These are phyloP conservation scores for Euclidia mi DNA, from an alignment of 2,888 invertebrate genomes.

Conservation along the genomic window DNA sequence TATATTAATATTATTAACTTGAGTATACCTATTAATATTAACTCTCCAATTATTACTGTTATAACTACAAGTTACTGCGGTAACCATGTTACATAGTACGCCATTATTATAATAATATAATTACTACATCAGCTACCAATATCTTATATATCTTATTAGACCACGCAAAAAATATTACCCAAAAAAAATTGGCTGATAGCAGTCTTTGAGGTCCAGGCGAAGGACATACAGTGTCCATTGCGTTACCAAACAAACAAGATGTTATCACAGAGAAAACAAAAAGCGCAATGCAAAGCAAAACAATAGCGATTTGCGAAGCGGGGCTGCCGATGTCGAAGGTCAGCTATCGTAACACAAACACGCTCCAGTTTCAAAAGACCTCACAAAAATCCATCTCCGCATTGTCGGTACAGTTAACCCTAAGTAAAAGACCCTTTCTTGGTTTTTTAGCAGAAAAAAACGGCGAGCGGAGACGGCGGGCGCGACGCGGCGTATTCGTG, in stretches of 20 bases:
- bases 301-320: slow-evolving; percentile 38
- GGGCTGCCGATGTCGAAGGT: slow-evolving; percentile 63
- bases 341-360: slow-evolving; percentile 59
- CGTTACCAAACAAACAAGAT: slow-evolving; percentile 35
- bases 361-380: slow-evolving; percentile 62
- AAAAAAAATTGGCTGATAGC: slow-evolving; percentile 31
- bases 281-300: slow-evolving; percentile 59
- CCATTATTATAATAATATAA: slow-evolving; percentile 1
- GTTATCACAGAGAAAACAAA: slow-evolving; percentile 58
- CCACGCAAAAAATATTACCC: slow-evolving; percentile 25
- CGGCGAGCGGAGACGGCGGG: slow-evolving; percentile 66
- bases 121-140: slow-evolving; percentile 5
- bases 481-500: slow-evolving; percentile 78
- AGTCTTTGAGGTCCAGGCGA: slow-evolving; percentile 30
- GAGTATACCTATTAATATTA: slow-evolving; percentile 1
- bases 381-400: slow-evolving; percentile 71
- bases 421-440: slow-evolving; percentile 82
- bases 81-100: slow-evolving; percentile 1
- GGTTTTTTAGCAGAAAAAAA: slow-evolving; percentile 87
- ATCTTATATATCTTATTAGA: slow-evolving; percentile 14
- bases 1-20: not conserved
- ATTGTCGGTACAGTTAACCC: slow-evolving; percentile 81
- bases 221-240: slow-evolving; percentile 32
- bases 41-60: not conserved
- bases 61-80: not conserved